Evolutionary conservation across 1,140 invertebrate genomes (phyloP).

Genomic region (Hypsibius dujardini): DNA sequence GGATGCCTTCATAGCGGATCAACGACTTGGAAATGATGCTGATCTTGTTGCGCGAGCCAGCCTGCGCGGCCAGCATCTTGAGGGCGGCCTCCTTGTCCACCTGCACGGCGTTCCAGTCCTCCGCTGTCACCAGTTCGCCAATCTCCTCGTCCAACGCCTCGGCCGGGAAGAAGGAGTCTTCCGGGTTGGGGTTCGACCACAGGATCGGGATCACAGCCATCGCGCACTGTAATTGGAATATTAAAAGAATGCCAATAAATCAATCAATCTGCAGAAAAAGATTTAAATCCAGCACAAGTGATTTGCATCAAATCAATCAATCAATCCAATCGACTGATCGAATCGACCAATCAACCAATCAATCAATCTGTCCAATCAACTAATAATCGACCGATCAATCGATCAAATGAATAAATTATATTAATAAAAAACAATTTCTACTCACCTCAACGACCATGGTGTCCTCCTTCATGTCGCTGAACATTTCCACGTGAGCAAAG

Average conservation of each 20-base stretch:
- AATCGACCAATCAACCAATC: not conserved
- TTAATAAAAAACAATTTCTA: not conserved
- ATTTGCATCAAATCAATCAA: too few relatives aligned
- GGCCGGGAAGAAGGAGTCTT: not conserved
- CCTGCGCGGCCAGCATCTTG: not conserved
- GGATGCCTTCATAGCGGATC: slow-evolving; percentile 13
- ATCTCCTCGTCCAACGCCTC: not conserved
- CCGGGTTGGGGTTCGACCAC: not conserved
- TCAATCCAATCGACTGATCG: not conserved
- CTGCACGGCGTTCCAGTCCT: not conserved
- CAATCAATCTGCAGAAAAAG: not conserved
- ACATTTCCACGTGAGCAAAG: not conserved
- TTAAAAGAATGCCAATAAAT: not conserved
- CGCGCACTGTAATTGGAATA: not conserved
- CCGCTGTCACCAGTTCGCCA: not conserved
- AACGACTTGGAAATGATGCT: not conserved
- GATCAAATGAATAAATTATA: not conserved
- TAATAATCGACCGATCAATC: too few relatives aligned
- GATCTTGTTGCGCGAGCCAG: not conserved
- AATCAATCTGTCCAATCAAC: too few relatives aligned
- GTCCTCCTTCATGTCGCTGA: not conserved
- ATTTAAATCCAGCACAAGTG: not conserved
- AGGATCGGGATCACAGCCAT: not conserved
- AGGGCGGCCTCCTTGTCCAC: not conserved
- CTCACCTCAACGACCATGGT: slow-evolving; percentile 3